Evolutionary conservation across 2,797 vertebrate species (phyloP).

Genomic region (Astyanax mexicanus): DNA sequence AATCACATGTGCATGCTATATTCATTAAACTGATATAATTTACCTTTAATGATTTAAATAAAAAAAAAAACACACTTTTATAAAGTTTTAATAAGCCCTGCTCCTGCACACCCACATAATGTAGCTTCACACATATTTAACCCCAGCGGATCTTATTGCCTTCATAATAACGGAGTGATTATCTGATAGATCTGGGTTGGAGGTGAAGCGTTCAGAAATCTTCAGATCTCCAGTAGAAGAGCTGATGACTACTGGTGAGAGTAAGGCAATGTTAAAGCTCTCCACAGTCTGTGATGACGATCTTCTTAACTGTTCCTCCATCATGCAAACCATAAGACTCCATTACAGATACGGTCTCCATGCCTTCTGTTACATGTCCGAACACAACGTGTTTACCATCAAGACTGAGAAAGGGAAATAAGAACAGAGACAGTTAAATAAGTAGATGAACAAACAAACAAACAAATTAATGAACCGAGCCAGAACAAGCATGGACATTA

Average conservation of each 20-base stretch:
- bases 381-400: conserved; percentile 96
- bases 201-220: too few species aligned
- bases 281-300: conserved; percentile 90
- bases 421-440: conserved; percentile 8
- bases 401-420: conserved; percentile 79
- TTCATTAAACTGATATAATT: not conserved
- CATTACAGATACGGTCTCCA: conserved; percentile 89
- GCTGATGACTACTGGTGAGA: not conserved
- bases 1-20: conserved; percentile 10
- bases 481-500: too few species aligned
- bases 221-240: too few species aligned
- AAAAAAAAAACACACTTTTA: conserved; percentile 8
- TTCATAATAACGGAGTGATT: too few species aligned
- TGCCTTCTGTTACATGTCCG: conserved; percentile 90
- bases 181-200: too few species aligned
- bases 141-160: too few species aligned
- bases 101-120: too few species aligned
- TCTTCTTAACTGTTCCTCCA: conserved; percentile 90
- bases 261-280: conserved; percentile 80
- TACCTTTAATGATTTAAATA: too few species aligned
- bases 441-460: too few species aligned
- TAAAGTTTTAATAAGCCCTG: too few species aligned
- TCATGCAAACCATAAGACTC: conserved; percentile 89
- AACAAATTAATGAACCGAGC: too few species aligned
- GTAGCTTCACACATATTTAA: too few species aligned